Evolutionary conservation across 2,113 vertebrate species (phyloP).

Genomic region (Platysternon megacephalum): DNA sequence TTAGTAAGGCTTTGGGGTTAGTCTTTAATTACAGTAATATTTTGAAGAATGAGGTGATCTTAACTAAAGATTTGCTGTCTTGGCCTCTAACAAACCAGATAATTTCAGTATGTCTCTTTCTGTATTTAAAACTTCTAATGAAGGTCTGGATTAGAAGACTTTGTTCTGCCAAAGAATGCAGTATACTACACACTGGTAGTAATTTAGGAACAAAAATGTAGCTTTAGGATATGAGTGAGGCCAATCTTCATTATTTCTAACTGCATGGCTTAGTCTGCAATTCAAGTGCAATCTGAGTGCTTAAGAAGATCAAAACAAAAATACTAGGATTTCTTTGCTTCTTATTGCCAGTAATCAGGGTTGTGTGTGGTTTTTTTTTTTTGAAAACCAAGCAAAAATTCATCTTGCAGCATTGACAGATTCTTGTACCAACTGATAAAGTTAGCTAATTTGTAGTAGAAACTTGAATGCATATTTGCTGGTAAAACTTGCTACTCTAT

Average conservation of each 20-base stretch:
- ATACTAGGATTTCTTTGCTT: conserved; percentile 28
- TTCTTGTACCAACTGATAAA: conserved; percentile 45
- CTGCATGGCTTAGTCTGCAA: background rate
- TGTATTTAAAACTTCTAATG: conserved; percentile 1
- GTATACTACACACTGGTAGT: background rate
- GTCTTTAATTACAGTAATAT: background rate
- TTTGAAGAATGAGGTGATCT: background rate
- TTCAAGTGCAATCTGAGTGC: conserved; percentile 11
- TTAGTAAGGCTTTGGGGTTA: background rate
- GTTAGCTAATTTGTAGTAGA: conserved; percentile 32
- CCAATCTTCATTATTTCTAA: conserved; percentile 57
- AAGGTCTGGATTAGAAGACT: background rate
- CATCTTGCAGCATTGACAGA: conserved; percentile 23
- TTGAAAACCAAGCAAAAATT: conserved; percentile 52
- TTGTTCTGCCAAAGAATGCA: conserved; percentile 4
- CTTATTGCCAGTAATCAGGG: conserved; percentile 41
- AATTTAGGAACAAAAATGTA: background rate
- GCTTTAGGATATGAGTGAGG: background rate
- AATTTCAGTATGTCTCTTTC: background rate
- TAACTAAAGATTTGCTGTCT: fast-evolving
- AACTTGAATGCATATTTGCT: conserved; percentile 12
- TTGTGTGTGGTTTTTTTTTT: background rate
- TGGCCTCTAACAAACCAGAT: background rate
- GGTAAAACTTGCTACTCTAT: conserved; percentile 2
- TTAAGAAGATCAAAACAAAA: conserved; percentile 38